Conservation (phyloP, 2,797 vertebrate species). For the Bufotes viridis region DNA sequence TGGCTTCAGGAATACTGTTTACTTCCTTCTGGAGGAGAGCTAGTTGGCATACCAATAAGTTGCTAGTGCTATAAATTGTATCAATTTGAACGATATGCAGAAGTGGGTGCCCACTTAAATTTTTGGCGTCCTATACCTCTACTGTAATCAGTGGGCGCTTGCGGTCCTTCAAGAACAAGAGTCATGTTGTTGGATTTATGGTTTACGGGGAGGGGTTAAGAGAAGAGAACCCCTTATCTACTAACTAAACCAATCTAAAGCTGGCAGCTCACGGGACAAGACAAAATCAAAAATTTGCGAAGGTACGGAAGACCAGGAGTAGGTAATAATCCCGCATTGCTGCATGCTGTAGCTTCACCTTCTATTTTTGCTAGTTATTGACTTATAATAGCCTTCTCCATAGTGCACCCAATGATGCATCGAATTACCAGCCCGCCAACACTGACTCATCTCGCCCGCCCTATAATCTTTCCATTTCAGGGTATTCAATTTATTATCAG, state of each 20-base stretch:
- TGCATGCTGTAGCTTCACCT: not conserved
- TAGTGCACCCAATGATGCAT: not conserved
- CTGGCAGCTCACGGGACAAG: not conserved
- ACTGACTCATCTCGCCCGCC: constrained; percentile 19
- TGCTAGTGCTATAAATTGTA: too few species aligned
- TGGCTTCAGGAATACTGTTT: too few species aligned
- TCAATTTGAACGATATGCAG: too few species aligned
- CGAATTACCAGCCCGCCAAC: not conserved
- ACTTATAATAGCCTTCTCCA: not conserved
- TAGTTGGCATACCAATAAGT: too few species aligned
- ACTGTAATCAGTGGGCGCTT: too few species aligned
- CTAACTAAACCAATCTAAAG: not conserved
- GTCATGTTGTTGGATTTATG: not conserved
- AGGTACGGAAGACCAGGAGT: not conserved
- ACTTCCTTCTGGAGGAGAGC: too few species aligned
- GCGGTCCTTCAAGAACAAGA: too few species aligned
- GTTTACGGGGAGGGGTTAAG: not conserved
- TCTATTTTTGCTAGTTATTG: constrained; percentile 11
- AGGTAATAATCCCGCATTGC: not conserved
- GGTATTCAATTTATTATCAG: constrained; percentile 30
- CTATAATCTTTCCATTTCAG: constrained; percentile 46
- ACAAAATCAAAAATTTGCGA: not conserved
- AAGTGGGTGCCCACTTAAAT: not conserved
- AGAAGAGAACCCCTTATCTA: not conserved
- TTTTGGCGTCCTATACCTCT: not conserved